These are phyloP conservation scores for Isaurus tuberculatus DNA, from an alignment of 92 coral and sea anemone species.

Conservation along the genomic window DNA sequence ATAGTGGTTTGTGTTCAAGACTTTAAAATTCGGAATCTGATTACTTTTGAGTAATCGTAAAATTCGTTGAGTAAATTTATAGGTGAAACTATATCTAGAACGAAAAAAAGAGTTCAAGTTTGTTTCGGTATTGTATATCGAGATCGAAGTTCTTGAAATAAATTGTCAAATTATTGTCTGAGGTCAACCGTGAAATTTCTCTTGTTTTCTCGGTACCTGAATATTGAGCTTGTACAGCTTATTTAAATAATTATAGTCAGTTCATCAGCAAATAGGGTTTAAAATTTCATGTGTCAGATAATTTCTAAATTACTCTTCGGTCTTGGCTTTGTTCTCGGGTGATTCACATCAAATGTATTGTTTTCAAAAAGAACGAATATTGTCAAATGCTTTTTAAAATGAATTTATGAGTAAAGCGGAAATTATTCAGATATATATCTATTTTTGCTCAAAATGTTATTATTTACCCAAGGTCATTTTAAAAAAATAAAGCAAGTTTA, in stretches of 20 bases:
- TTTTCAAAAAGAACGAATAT: not conserved
- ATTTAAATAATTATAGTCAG: conserved; percentile 15
- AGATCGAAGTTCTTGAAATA: not conserved
- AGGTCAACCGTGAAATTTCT: conserved; percentile 22
- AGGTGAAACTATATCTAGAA: not conserved
- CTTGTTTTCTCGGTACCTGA: not conserved
- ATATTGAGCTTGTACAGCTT: not conserved
- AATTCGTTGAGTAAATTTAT: conserved; percentile 16
- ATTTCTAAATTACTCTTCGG: conserved; percentile 10
- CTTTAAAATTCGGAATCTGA: not conserved
- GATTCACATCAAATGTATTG: not conserved
- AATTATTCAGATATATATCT: conserved; percentile 18
- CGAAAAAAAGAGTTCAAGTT: not conserved
- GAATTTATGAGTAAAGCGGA: conserved; percentile 6
- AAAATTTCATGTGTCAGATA: not conserved
- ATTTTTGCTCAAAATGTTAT: not conserved
- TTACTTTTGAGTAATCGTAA: not conserved
- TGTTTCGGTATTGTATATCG: too few species aligned
- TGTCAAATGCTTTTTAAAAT: not conserved
- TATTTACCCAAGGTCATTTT: conserved; percentile 8
- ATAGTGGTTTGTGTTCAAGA: not conserved
- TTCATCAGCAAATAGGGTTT: conserved; percentile 14
- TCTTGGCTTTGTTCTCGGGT: not conserved
- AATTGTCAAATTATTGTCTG: not conserved
- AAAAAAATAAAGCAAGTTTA: not conserved